Evolutionary conservation across 2,113 vertebrate genomes (phyloP), one percentile per base, ranked within the genome.

Genomic region (Bubalus kerabau): DNA sequence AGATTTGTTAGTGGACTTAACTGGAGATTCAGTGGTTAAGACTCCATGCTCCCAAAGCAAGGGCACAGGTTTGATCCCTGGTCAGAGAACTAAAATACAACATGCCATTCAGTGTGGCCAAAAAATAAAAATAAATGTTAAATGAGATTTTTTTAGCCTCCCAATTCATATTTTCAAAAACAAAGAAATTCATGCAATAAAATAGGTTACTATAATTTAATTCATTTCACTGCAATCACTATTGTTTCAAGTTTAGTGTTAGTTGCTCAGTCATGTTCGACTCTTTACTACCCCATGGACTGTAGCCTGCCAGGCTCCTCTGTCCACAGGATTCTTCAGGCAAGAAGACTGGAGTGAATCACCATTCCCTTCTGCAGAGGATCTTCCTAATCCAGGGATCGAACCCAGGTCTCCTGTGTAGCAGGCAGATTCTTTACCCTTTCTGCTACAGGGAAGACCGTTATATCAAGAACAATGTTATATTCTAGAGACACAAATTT

Each of bases 251-350:
- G 21, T 6, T 23, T 40, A 12, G n/a, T 12, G 67, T 71, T 36
- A 6, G 67, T 12, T 36, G n/a, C n/a, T 71, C n/a, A 40, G n/a
- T 36, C n/a, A 12, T 23, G 67, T 1, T 36, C 0, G 0, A 36
- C 67, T 23, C n/a, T 40, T 71, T 23, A 3, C n/a, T 40, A 6
- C 6, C 19, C 67, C n/a, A 12, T 21, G 10, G 67, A 36, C 67
- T 71, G 15, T 64, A 23, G 19, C 67, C 67, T 71, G 67, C n/a
- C 67, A 71, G 2, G 67, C n/a, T 36, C 9, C n/a, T 71, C 67
- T 71, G 67, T 71, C n/a, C 19, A 23, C 1, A 36, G n/a, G 67
- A 36, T 36, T 71, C 67, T 36, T 71, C 67, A 71, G 67, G n/a
- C 67, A 71, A 71, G 67, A 71, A 71, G 36, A 11, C 67, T 71